Evolutionary conservation across 2,797 vertebrate species (phyloP), one percentile per base, ranked within the genome.

Genomic region (Rhynchotus rufescens): DNA sequence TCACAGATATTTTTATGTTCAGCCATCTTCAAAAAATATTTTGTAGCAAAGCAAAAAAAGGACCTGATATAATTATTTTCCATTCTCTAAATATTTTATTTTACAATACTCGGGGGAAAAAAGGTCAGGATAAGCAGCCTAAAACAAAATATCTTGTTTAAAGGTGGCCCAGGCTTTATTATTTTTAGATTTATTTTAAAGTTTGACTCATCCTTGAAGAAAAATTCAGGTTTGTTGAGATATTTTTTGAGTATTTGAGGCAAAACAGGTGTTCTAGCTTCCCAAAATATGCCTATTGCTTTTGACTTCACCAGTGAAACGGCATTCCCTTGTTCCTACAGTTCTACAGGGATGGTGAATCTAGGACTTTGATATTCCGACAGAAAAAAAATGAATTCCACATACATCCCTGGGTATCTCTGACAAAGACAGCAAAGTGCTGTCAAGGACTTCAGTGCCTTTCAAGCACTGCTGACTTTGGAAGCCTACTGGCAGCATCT

Each of bases 401-500:
- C 34, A 28, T 45, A 54, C 40, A 75, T 2, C 49, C 62, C 62
- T 68, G 66, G 36, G 73, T 61, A 62, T 49, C 49, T 65, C 45
- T 62, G 49, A 78, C 66, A 75, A 78, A 92, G 16, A 45, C 8
- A 80, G 66, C 4, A 56, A 92, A 42, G 34, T 56, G 36, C n/a
- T 93, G 80, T 71, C 82, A 92, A 89, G 80, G 77, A 78, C 73
- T 56, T 17, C 54, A 56, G 28, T 56, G 54, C 17, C 54, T 89
- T 93, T 8, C 32, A 62, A 87, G 32, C 57, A 57, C 28, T 52
- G 26, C 36, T 68, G 66, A 0, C 16, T 92, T 80, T 82, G 73
- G 73, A 92, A 90, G 42, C 59, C 45, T 60, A 19, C 8, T 45
- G 51, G 13, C 66, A 92, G 82, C 82, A 90, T 64, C 82, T 95